Conservation (phyloP, 2,113 vertebrate genomes). For the Melanerpes aurifrons region DNA sequence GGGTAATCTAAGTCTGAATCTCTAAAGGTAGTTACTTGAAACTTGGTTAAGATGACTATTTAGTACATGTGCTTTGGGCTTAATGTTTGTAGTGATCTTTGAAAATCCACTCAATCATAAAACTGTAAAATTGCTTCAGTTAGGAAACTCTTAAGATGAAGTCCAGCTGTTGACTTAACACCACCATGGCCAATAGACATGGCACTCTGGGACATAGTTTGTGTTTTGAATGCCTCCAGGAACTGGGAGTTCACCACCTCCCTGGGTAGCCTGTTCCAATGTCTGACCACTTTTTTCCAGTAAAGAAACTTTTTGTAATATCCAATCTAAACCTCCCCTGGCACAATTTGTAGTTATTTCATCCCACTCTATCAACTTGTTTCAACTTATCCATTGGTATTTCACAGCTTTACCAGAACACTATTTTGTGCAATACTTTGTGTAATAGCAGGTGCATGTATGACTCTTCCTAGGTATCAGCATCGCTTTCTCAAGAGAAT, state of each 20-base stretch:
- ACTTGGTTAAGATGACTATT: background rate
- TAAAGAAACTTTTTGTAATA: too few relatives aligned
- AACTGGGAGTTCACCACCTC: too few relatives aligned
- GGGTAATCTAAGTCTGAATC: background rate
- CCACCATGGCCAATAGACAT: too few relatives aligned
- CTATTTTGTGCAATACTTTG: background rate
- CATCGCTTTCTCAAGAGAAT: conserved; percentile 49
- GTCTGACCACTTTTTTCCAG: too few relatives aligned
- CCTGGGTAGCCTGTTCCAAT: too few relatives aligned
- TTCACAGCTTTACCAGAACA: background rate
- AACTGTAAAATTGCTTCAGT: too few relatives aligned
- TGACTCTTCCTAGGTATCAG: conserved; percentile 34
- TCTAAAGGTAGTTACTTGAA: background rate
- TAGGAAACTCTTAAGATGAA: too few relatives aligned
- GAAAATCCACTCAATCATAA: background rate
- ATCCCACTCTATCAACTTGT: background rate
- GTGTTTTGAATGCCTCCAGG: too few relatives aligned
- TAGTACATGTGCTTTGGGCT: background rate
- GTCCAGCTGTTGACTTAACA: too few relatives aligned
- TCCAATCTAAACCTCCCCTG: too few relatives aligned
- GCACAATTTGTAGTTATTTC: too few relatives aligned
- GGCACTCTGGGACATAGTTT: too few relatives aligned
- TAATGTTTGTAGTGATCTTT: background rate
- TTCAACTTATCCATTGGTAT: background rate
- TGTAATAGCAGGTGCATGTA: background rate